phyloP scores from a whole-genome alignment of 2,113 vertebrate genomes.

The Coptodon rendalli region DNA sequence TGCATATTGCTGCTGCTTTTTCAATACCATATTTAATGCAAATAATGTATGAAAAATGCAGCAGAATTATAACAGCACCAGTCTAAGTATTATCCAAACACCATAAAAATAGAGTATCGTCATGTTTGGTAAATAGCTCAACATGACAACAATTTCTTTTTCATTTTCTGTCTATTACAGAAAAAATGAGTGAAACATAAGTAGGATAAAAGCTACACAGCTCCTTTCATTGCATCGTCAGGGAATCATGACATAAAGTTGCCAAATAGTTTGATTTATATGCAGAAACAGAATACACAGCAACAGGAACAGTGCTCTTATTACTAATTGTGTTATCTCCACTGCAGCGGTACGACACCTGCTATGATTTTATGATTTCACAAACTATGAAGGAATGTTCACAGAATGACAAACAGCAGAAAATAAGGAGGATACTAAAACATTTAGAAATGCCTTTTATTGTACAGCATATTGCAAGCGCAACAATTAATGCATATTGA shows the following conservation, averaged over 20 bases:
- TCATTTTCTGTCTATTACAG: background rate
- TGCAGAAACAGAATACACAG: background rate
- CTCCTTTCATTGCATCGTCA: background rate
- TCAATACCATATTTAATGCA: background rate
- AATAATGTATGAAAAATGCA: background rate
- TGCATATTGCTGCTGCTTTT: background rate
- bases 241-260: background rate
- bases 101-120: background rate
- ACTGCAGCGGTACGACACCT: background rate
- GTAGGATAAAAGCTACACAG: background rate
- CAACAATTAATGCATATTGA: background rate
- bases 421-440: background rate
- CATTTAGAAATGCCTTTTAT: background rate
- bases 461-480: background rate
- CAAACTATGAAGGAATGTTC: background rate
- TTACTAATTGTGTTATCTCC: background rate
- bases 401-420: background rate
- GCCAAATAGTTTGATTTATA: background rate
- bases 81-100: background rate
- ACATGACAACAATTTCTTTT: background rate
- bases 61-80: background rate
- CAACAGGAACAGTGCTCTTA: background rate
- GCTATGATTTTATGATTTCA: background rate
- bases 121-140: background rate
- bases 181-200: background rate